phyloP scores from a whole-genome alignment of 2,888 invertebrate genomes.

The Eutolmus rufibarbis region DNA sequence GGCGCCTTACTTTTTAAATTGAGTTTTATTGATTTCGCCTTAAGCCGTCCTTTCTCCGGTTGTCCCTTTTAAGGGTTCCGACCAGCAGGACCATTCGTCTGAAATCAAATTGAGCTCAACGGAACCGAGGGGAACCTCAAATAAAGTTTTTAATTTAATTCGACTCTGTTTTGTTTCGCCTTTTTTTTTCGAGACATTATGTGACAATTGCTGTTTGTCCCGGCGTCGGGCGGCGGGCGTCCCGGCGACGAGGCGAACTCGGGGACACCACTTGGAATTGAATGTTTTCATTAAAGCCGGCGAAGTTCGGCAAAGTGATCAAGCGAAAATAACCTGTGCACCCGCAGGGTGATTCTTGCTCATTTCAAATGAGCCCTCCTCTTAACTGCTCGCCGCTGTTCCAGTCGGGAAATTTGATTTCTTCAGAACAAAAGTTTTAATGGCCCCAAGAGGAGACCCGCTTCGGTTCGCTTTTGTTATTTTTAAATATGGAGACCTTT shows the following conservation, averaged over 20 bases:
- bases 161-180: conserved; percentile 21
- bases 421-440: conserved; percentile 14
- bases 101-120: conserved; percentile 32
- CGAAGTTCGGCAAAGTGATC: conserved; percentile 7
- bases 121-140: conserved; percentile 36
- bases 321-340: conserved; percentile 1
- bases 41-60: conserved; percentile 25
- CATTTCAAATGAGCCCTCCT: not conserved
- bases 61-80: conserved; percentile 22
- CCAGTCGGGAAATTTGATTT: conserved; percentile 1
- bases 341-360: not conserved
- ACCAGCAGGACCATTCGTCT: conserved; percentile 8
- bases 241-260: not conserved
- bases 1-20: conserved; percentile 38
- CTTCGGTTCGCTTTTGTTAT: not conserved
- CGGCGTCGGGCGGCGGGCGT: not conserved
- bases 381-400: not conserved
- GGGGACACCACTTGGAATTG: not conserved
- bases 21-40: conserved; percentile 41
- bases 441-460: not conserved
- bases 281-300: conserved; percentile 21
- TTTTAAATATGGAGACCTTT: not conserved
- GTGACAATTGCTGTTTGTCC: conserved; percentile 41
- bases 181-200: conserved; percentile 23
- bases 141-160: conserved; percentile 43